Evolutionary conservation across 2,797 vertebrate genomes (phyloP), one percentile per base, ranked within the genome.

Genomic region (Cuculus canorus): DNA sequence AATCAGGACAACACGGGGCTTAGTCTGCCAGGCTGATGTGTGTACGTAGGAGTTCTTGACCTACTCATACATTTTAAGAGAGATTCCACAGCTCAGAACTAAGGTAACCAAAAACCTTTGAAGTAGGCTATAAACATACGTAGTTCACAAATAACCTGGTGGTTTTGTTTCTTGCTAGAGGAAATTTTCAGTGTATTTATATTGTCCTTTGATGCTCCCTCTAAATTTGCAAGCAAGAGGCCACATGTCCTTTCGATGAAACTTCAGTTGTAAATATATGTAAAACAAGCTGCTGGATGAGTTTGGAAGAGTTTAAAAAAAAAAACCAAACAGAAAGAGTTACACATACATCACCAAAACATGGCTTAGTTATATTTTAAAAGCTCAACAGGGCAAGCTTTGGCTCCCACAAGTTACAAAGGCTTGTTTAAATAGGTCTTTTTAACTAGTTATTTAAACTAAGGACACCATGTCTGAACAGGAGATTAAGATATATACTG

Each of bases 201-300:
- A 86, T 95, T 86, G 81, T 68, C 45, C 87, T 97, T 97, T 97
- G 97, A 97, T 97, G 95, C 89, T 78, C 25, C 39, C 53, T 76
- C 56, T 86, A 96, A 92, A 97, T 96, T 86, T 95, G 77, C 82
- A 82, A 95, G 64, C 93, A 96, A 96, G 95, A 97, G 88, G 96
- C 94, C 96, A 90, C 90, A 94, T 30, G 95, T 93, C 61, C 90
- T 95, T 92, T 92, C 57, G 30, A 95, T 95, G 95, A 96, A 97
- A 96, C 84, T 97, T 93, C 53, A 80, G 66, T 90, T 94, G 91
- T 89, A 93, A 88, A 86, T 88, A 92, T 63, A 85, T 95, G 87
- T 25, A 96, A 95, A 96, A 78, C 39, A 97, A 95, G 93, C 56
- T 89, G 66, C 94, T 97, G 90, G 78, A 96, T 90, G 68, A 87